These are phyloP conservation scores for Falco rusticolus DNA, from an alignment of 2,797 vertebrate species.

Conservation along the genomic window DNA sequence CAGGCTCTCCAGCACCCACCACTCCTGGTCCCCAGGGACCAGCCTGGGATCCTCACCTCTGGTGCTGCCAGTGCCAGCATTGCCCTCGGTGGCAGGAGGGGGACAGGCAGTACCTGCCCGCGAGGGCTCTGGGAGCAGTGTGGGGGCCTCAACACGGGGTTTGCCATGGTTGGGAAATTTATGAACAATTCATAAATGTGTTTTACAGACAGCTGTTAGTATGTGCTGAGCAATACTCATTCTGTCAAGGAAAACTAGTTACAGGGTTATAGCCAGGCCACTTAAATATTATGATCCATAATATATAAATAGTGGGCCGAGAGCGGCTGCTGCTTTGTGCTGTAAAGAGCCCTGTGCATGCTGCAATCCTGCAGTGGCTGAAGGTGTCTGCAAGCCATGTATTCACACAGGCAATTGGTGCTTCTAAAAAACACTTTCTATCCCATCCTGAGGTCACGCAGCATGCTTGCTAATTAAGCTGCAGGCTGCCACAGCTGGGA, in stretches of 20 bases:
- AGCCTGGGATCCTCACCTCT: slow-evolving; percentile 5
- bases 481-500: background rate
- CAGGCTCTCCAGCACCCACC: background rate
- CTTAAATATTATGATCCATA: slow-evolving; percentile 76
- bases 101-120: background rate
- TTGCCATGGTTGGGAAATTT: slow-evolving; percentile 64
- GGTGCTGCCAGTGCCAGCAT: background rate
- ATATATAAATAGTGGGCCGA: slow-evolving; percentile 69
- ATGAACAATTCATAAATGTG: slow-evolving; percentile 68
- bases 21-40: background rate
- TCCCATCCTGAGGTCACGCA: background rate
- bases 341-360: background rate
- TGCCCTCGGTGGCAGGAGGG: background rate
- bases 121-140: background rate
- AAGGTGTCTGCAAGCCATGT: background rate
- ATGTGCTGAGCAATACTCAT: slow-evolving; percentile 59
- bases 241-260: slow-evolving; percentile 70
- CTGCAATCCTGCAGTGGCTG: background rate
- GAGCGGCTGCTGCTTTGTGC: background rate
- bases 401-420: too few species aligned
- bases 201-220: slow-evolving; percentile 76
- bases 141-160: background rate
- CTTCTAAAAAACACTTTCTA: background rate
- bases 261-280: slow-evolving; percentile 70
- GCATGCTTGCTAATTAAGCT: fast-evolving